Conservation (phyloP, 2,113 vertebrate genomes). For the zebrafish (Danio rerio) region GRCz12tu NC_133196.1:41214001-41214500, state of each 20-base stretch:
- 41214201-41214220: constrained; percentile 50
- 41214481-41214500: too few species aligned
- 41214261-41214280: constrained; percentile 56
- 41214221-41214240: constrained; percentile 55
- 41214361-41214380: too few species aligned
- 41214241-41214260: constrained; percentile 56
- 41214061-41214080: constrained; percentile 27
- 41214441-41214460: too few species aligned
- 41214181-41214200: constrained; percentile 61
- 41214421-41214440: too few species aligned
- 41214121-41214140: constrained; percentile 62
- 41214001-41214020: constrained; percentile 17
- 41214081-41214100: constrained; percentile 45
- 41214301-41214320: constrained; percentile 26
- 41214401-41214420: too few species aligned
- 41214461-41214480: too few species aligned
- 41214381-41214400: too few species aligned
- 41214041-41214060: background rate
- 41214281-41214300: constrained; percentile 65
- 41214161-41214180: constrained; percentile 48
- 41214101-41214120: constrained; percentile 50
- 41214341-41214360: background rate
- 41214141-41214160: constrained; percentile 57
- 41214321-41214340: constrained; percentile 14
- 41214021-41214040: constrained; percentile 18